Conservation (phyloP, 2,113 vertebrate species). For the Glareola pratincola region DNA sequence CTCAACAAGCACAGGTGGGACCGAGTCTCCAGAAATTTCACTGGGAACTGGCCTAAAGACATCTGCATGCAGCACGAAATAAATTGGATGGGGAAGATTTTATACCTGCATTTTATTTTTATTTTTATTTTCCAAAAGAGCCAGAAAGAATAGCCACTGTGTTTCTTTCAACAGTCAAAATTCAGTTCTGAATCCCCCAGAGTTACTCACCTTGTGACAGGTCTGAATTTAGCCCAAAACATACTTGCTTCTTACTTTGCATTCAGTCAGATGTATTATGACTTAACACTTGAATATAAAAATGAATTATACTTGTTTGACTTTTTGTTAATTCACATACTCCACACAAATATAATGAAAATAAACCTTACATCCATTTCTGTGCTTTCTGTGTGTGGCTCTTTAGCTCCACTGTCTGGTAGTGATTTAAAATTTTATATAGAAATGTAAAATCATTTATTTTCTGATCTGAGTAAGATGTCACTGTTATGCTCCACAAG, state of each 20-base stretch:
- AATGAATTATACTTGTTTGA: constrained; percentile 1
- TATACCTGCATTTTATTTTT: not conserved
- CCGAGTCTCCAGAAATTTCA: not conserved
- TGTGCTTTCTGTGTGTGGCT: constrained; percentile 28
- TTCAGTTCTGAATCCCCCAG: not conserved
- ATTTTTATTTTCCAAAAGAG: not conserved
- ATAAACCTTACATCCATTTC: not conserved
- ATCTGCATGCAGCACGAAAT: not conserved
- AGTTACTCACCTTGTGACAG: not conserved
- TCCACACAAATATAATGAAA: not conserved
- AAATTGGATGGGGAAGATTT: not conserved
- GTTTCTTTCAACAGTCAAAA: not conserved
- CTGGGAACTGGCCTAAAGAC: not conserved
- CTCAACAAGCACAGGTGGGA: not conserved
- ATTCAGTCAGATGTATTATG: not conserved
- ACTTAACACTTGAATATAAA: not conserved
- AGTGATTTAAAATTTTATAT: constrained; percentile 27
- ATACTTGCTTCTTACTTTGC: not conserved
- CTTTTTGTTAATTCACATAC: constrained; percentile 20
- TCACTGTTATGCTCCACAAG: not conserved
- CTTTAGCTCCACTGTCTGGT: constrained; percentile 76
- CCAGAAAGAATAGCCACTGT: not conserved
- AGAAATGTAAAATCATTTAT: not conserved
- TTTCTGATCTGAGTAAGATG: constrained; percentile 12
- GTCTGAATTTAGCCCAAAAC: not conserved